Base-by-base conservation (phyloP, 2,113 vertebrate genomes). In the Fukomys damarensis region DNA sequence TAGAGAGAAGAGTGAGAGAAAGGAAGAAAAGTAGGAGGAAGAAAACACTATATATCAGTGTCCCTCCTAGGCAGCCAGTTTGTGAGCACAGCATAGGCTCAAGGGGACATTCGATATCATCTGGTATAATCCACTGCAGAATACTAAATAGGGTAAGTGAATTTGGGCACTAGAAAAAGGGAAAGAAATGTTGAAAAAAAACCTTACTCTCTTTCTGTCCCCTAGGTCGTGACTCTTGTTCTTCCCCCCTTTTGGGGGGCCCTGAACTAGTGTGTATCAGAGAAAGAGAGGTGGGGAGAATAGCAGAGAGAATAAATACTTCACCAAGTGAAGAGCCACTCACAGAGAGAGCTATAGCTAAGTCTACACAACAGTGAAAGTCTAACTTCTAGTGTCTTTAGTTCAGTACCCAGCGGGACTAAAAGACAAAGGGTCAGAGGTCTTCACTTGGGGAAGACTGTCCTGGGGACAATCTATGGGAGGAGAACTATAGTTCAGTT, bases 101-200 rank as follows among this genome's bases (percentile, higher is more conserved):
- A 83, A 89, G 85, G 7, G 1, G 7, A 83, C 19, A 32, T 95
- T 91, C 70, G 19, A 61, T 20, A 38, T 65, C 79, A 93, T 85
- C 70, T 41, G 77, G 70, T 70, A 43, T 52, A 70, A 72, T 1
- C 30, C 49, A 49, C 24, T 88, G 32, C 17, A 89, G 59, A 89
- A 91, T 56, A 96, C 65, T 63, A 20, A 89, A 68, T 26, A 83
- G 8, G 70, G 24, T 12, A 88, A n/a, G 58, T 49, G 77, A 22
- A 72, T 43, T 94, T 19, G 35, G 28, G 82, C 38, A 30, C 30
- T 58, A 13, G 8, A 16, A 24, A 89, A 90, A 91, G 11, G 35
- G 8, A 93, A 94, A 82, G 13, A 13, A 22, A n/a, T 80, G 30
- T 58, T 92, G 26, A 59, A 74, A 77, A 74, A 77, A 96, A 93